A percentile compares a stretch with the other conserved stretches of the same genome.
phyloP scores from a whole-genome alignment of 2,888 invertebrate genomes.

The Invenusta paracnida region DNA sequence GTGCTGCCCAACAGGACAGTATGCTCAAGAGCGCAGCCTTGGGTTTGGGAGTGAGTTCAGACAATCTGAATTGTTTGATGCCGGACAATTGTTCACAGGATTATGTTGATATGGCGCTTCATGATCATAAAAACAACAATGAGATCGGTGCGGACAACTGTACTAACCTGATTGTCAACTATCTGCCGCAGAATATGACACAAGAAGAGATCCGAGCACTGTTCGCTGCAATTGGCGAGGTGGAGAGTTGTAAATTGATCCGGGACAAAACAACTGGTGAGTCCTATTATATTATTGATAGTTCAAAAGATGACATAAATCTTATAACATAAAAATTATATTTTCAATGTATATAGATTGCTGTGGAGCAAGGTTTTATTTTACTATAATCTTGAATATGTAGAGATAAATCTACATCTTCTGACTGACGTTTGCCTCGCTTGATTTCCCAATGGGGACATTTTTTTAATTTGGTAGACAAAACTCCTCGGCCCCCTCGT shows the following conservation, averaged over 20 bases:
- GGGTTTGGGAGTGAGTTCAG: background rate
- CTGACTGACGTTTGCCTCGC: background rate
- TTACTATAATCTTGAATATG: too few species aligned
- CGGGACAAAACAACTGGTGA: constrained; percentile 95
- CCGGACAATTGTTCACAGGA: background rate
- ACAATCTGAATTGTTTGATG: constrained; percentile 4
- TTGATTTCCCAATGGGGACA: constrained; percentile 6
- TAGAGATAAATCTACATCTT: too few species aligned
- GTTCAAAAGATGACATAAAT: too few species aligned
- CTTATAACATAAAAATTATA: too few species aligned
- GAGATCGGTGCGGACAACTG: background rate
- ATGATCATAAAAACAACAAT: background rate
- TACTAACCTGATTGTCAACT: constrained; percentile 98
- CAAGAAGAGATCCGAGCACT: constrained; percentile 96
- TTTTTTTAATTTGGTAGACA: too few species aligned
- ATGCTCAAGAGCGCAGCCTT: background rate
- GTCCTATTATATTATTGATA: too few species aligned
- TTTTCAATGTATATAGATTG: too few species aligned
- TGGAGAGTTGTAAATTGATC: constrained; percentile 97
- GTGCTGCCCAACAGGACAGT: too few species aligned
- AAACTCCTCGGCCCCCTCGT: too few species aligned
- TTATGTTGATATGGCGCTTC: background rate
- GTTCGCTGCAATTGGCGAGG: constrained; percentile 96
- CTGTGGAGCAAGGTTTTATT: too few species aligned
- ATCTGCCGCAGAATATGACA: constrained; percentile 98